A percentile compares a stretch with the other conserved stretches of the same genome.
These are phyloP conservation scores for Hirtodrosophila confusa DNA, from an alignment of 2,888 invertebrate genomes.

Conservation along the genomic window DNA sequence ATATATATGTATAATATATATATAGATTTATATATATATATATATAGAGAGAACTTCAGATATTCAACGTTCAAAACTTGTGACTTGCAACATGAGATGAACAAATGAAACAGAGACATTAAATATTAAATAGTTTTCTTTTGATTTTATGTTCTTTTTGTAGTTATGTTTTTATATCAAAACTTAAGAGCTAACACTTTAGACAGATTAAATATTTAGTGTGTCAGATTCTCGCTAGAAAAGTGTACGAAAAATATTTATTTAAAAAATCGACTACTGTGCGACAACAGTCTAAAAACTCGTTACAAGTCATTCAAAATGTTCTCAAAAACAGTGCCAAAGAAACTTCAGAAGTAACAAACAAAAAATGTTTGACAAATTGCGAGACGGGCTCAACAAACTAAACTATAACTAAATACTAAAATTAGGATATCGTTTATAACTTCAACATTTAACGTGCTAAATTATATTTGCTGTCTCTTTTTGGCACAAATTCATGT, in stretches of 20 bases:
- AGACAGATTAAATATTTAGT: slow-evolving; percentile 44
- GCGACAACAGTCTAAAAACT: slow-evolving; percentile 51
- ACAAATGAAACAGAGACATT: slow-evolving; percentile 71
- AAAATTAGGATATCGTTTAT: slow-evolving; percentile 41
- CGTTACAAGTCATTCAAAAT: slow-evolving; percentile 28
- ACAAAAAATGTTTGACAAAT: slow-evolving; percentile 56
- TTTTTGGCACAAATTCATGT: slow-evolving; percentile 74
- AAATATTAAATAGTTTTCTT: slow-evolving; percentile 21
- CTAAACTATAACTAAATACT: slow-evolving; percentile 55
- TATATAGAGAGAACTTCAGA: slow-evolving; percentile 49
- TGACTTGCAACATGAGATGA: slow-evolving; percentile 75
- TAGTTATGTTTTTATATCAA: slow-evolving; percentile 36
- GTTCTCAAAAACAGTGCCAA: slow-evolving; percentile 16
- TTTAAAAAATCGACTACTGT: slow-evolving; percentile 34
- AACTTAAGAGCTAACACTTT: slow-evolving; percentile 56
- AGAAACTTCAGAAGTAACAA: slow-evolving; percentile 62
- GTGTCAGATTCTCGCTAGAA: slow-evolving; percentile 44
- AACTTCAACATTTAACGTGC: slow-evolving; percentile 72
- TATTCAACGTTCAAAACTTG: slow-evolving; percentile 59
- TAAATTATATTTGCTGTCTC: slow-evolving; percentile 53
- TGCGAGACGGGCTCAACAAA: slow-evolving; percentile 8
- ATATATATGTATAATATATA: slow-evolving; percentile 25
- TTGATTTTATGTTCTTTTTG: not conserved
- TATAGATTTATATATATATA: slow-evolving; percentile 33
- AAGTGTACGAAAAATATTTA: slow-evolving; percentile 47